Base-by-base conservation (phyloP, 2,113 vertebrate genomes). In the Cisticola juncidis region DNA sequence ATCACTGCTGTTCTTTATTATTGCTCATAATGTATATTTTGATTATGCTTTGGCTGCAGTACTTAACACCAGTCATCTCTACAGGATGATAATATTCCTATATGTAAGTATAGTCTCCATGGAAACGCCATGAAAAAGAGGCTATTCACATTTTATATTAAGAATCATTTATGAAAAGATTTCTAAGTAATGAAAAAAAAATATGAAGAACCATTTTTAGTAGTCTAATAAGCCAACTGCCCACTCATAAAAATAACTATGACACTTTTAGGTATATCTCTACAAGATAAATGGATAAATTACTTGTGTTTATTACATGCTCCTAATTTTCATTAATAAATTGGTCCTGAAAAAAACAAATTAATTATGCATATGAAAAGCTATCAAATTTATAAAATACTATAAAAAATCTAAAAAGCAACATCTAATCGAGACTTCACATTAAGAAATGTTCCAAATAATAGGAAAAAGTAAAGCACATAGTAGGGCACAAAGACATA, bases 1-100 rank as follows among this genome's bases (percentile, higher is more conserved):
- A 71, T 96, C 68, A 81, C 56, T 88, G 79, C 88, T 90, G 74
- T 56, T 92, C 71, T 64, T 95, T 90, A 86, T 86, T 95, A 86
- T 65, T 73, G 60, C 54, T 91, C 58, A 82, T 91, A 94, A 82
- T 47, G 38, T 85, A 29, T 70, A 20, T 84, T 91, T 93, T 85
- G 69, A 65, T 84, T 86, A 73, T 85, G 35, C 53, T 64, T 93
- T 92, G 95, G 88, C 73, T 92, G 42, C 45, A 36, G 35, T 53
- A 72, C 73, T 86, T 92, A 88, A 85, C 57, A 84, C 35, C 71
- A 88, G 54, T 73, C 60, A 36, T 54, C 21, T 79, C 92, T 83
- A 62, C 45, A 81, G 70, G 88, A 78, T 82, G 76, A 92, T 9
- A 88, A 25, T 86, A 92, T 88, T 84, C 60, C 71, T 86, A n/a